Conservation (phyloP, 2,113 vertebrate species). For the Orthonyx spaldingii region DNA sequence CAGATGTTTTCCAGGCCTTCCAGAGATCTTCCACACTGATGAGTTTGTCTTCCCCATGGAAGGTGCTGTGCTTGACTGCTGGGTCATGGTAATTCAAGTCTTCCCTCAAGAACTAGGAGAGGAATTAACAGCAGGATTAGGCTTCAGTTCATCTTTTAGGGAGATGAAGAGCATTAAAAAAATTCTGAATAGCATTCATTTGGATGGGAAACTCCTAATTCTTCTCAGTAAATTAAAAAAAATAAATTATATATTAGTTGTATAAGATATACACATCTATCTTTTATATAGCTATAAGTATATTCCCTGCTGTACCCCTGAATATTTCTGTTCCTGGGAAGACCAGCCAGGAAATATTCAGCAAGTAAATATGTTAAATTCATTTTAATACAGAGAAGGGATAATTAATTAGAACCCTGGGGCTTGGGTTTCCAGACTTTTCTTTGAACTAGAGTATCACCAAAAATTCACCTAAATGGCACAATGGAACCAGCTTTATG, state of each 20-base stretch:
- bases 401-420: neutral
- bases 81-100: constrained; percentile 97
- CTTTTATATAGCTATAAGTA: neutral
- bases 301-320: neutral
- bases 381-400: neutral
- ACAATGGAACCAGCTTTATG: neutral
- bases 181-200: rapidly evolving
- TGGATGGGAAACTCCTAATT: neutral
- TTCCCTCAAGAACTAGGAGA: constrained; percentile 90
- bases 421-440: neutral
- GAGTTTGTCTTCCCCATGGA: constrained; percentile 96
- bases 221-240: neutral
- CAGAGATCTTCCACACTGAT: constrained; percentile 97
- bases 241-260: no score
- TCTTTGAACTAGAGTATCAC: neutral
- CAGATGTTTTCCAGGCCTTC: constrained; percentile 92
- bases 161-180: neutral
- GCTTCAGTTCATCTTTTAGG: neutral
- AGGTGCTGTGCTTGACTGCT: constrained; percentile 93
- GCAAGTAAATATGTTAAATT: neutral
- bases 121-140: neutral
- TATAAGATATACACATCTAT: neutral
- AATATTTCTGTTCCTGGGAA: neutral
- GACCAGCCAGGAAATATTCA: neutral
- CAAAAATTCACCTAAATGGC: neutral